Conservation (phyloP, 2,113 vertebrate species). For the Lasiurus borealis region DNA sequence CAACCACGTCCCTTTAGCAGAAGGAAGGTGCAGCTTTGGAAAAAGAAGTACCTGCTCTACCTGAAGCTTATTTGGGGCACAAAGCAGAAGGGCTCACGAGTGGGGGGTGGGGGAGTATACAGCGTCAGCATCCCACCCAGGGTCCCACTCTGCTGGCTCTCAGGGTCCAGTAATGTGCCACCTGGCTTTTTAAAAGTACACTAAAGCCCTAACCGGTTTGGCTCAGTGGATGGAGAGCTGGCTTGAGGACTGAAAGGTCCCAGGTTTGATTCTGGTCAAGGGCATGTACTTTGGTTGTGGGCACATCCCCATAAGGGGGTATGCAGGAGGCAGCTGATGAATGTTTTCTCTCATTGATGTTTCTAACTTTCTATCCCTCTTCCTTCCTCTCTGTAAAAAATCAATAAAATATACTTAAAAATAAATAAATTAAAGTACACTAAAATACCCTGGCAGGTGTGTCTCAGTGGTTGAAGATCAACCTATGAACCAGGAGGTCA, state of each 20-base stretch:
- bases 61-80: not conserved
- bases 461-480: not conserved
- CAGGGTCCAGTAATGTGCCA: not conserved
- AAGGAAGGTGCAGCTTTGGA: not conserved
- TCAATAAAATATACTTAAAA: too few species aligned
- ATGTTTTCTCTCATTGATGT: too few species aligned
- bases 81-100: rapidly evolving
- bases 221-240: too few species aligned
- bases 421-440: not conserved
- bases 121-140: not conserved
- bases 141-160: not conserved
- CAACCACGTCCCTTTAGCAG: not conserved
- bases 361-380: too few species aligned
- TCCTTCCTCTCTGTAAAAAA: too few species aligned
- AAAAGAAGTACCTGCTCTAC: rapidly evolving
- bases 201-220: too few species aligned
- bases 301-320: too few species aligned
- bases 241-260: too few species aligned
- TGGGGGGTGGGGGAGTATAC: too few species aligned
- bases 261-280: too few species aligned
- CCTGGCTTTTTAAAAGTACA: not conserved
- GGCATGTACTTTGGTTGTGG: too few species aligned
- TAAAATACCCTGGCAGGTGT: not conserved
- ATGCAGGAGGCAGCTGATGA: too few species aligned
- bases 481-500: not conserved